Base-by-base conservation (phyloP, 2,113 vertebrate species). In the Rhadina sibilatrix region DNA sequence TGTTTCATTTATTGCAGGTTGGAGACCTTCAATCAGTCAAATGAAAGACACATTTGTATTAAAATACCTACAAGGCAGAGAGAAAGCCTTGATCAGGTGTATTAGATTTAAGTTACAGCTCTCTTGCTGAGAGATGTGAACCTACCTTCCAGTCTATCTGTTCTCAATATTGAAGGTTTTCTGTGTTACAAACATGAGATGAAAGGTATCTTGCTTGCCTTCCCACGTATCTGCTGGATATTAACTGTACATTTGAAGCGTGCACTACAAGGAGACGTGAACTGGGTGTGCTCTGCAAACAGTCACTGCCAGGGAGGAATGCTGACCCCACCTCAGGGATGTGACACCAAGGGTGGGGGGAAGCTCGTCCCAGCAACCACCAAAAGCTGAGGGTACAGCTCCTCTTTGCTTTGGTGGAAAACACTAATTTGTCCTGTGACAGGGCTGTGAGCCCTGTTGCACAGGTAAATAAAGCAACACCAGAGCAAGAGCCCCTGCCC, bases 21-120 rank as follows among this genome's bases (percentile, higher is more conserved):
- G 98, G 97, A 99, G 98, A 98, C 97, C 98, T 97, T 98, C 98
- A 98, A 98, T 98, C 98, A 98, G 97, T 96, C 97, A 97, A 98
- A 99, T 99, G 99, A 99, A 99, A 99, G 98, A 98, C 98, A 95
- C 96, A 97, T 99, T 98, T 99, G 98, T 99, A 98, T 98, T 96
- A 97, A 98, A 98, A 98, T 98, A 98, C 98, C 97, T 97, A 98
- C 91, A 96, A 97, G 98, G 98, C 97, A 97, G 98, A 98, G 97
- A 97, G 98, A 92, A 96, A 96, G 97, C 97, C 97, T 98, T 97
- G 97, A 98, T 98, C 95, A 97, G 95, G 97, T 81, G 89, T 81
- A 68, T 97, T 97, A 97, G 98, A 98, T 97, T 98, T 97, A 96
- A 97, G 97, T 98, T 98, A 97, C 98, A 98, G 96, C 97, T 95